Base-by-base conservation (phyloP, 2,888 invertebrate genomes). In the Sinelater perroti region DNA sequence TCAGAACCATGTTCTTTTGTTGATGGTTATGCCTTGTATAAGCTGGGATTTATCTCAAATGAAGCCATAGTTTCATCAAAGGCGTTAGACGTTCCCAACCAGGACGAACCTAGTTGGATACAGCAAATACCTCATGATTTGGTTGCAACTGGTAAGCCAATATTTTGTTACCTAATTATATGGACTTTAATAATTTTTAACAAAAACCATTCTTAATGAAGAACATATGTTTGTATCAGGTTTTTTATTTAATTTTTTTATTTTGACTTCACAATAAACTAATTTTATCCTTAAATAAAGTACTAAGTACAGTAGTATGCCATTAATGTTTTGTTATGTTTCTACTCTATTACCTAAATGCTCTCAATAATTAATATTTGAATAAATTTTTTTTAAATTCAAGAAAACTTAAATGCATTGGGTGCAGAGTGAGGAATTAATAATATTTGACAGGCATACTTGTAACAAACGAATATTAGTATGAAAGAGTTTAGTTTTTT, bases 71-170 rank as follows among this genome's bases (percentile, higher is more conserved):
- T 73, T 65, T 69, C 73, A 6, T 63, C 72, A 3, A 70, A 72
- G 58, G 38, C 64, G 31, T 63, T 66, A 61, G 56, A 77, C 67
- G 69, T 60, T 16, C 77, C 78, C 28, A 75, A 70, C 56, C 79
- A 79, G 62, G 78, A 80, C 38, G 83, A 91, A 81, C 83, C 87
- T 1, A 81, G 81, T 36, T 87, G 87, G 87, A 83, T 87, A 4
- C 83, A 82, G 69, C 83, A 82, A 63, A 83, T 85, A 60, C 79
- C 81, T 14, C 79, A 80, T 57, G 78, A 80, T 60, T 79, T 80
- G 63, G 78, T 76, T 7, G 76, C 76, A 28, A 79, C 78, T 21
- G 78, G 78, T 78, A 68, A 53, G 11, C 10, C 17, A 31, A 33
- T 5, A 16, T 16, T 16, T 14, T 33, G 33, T 16, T 13, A 3